phyloP scores from a whole-genome alignment of 2,797 vertebrate genomes.

The Cottoperca gobio region DNA sequence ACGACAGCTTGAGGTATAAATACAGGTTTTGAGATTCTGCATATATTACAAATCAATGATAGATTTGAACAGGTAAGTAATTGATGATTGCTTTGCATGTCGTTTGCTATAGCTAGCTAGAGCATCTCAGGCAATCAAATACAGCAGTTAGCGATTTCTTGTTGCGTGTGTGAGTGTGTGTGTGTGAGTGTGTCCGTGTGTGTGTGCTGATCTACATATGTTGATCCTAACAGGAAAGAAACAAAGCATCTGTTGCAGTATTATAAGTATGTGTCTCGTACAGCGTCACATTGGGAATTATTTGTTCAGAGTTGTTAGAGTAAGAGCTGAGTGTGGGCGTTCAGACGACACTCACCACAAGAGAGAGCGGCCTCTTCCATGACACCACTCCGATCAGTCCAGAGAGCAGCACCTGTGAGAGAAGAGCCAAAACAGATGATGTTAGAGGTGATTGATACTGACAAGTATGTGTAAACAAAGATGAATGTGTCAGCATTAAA shows the following conservation, averaged over 20 bases:
- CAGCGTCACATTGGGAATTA: slow-evolving; percentile 11
- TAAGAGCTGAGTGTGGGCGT: slow-evolving; percentile 29
- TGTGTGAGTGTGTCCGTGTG: too few species aligned
- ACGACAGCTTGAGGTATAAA: neutral
- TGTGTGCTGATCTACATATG: neutral
- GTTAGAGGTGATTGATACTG: slow-evolving; percentile 23
- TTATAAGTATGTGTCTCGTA: neutral
- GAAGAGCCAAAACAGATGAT: slow-evolving; percentile 34
- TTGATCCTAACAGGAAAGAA: neutral
- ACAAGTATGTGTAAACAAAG: slow-evolving; percentile 6
- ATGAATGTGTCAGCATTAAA: neutral
- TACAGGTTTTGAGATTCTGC: neutral
- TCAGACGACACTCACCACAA: slow-evolving; percentile 91
- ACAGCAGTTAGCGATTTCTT: neutral
- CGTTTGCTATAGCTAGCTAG: neutral
- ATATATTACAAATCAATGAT: neutral
- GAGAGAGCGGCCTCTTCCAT: slow-evolving; percentile 98
- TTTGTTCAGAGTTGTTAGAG: slow-evolving; percentile 31
- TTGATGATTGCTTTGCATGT: neutral
- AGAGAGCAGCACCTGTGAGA: slow-evolving; percentile 93
- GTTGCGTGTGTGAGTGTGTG: too few species aligned
- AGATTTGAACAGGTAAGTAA: neutral
- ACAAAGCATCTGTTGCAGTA: slow-evolving; percentile 22
- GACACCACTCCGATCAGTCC: slow-evolving; percentile 98
- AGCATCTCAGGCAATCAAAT: neutral